Evolutionary conservation across 2,113 vertebrate species (phyloP).

Genomic region (Ictidomys tridecemlineatus): DNA sequence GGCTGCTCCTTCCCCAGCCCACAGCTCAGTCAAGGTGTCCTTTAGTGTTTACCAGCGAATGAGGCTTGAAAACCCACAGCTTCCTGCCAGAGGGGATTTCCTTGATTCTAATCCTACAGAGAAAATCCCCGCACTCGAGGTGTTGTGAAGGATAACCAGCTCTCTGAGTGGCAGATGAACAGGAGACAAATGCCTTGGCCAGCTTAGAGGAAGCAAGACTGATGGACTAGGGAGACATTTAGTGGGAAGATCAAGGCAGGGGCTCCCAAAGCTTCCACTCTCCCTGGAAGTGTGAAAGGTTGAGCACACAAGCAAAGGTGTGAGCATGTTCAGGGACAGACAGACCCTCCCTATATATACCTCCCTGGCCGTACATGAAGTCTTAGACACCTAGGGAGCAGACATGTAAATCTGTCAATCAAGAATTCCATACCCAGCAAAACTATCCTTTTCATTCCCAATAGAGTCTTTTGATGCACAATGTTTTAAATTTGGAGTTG

Average conservation of each 20-base stretch:
- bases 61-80: not conserved
- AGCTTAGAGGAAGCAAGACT: not conserved
- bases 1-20: too few species aligned
- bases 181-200: not conserved
- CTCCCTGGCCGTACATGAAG: not conserved
- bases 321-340: not conserved
- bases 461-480: too few species aligned
- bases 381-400: not conserved
- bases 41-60: not conserved
- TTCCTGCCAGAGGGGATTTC: not conserved
- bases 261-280: not conserved
- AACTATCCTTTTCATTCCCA: too few species aligned
- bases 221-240: not conserved
- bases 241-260: not conserved
- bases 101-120: too few species aligned
- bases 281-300: not conserved
- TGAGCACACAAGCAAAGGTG: too few species aligned
- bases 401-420: too few species aligned
- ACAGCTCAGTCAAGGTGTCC: not conserved
- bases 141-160: not conserved
- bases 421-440: too few species aligned
- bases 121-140: not conserved
- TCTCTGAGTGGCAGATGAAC: not conserved
- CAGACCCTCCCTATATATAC: not conserved
- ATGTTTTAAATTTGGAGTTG: too few species aligned